Evolutionary conservation across 92 coral and sea anemone genomes (phyloP).

Genomic region (Isaurus tuberculatus): DNA sequence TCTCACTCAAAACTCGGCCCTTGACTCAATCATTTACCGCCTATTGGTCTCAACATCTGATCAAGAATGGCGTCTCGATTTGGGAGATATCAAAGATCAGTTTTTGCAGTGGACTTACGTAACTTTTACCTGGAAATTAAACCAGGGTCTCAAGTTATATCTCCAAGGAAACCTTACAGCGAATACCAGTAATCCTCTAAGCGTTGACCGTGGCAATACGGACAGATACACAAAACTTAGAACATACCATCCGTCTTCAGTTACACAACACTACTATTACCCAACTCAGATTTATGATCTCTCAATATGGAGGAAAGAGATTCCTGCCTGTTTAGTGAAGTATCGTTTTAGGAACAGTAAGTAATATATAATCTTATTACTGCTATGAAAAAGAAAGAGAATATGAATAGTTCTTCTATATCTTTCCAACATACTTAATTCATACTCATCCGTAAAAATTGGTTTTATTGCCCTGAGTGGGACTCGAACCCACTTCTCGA

Average conservation of each 20-base stretch:
- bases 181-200: neutral
- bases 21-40: neutral
- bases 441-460: too few relatives aligned
- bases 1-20: neutral
- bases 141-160: slow-evolving; percentile 20
- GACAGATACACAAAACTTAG: neutral
- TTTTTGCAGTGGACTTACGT: slow-evolving; percentile 36
- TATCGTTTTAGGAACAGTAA: slow-evolving; percentile 29
- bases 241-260: neutral
- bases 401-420: too few relatives aligned
- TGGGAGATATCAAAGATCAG: slow-evolving; percentile 27
- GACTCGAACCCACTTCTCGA: too few relatives aligned
- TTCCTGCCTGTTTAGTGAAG: slow-evolving; percentile 20
- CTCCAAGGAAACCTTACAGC: slow-evolving; percentile 39
- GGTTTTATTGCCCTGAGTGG: too few relatives aligned
- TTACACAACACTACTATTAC: neutral
- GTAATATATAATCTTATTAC: neutral
- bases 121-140: slow-evolving; percentile 37
- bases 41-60: slow-evolving; percentile 19
- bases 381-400: neutral
- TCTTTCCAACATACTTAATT: too few relatives aligned
- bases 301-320: slow-evolving; percentile 38
- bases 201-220: neutral
- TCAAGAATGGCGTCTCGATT: slow-evolving; percentile 33
- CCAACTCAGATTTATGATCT: slow-evolving; percentile 7